Conservation (phyloP, 1,140 invertebrate species). For the Hestina assimilis region DNA sequence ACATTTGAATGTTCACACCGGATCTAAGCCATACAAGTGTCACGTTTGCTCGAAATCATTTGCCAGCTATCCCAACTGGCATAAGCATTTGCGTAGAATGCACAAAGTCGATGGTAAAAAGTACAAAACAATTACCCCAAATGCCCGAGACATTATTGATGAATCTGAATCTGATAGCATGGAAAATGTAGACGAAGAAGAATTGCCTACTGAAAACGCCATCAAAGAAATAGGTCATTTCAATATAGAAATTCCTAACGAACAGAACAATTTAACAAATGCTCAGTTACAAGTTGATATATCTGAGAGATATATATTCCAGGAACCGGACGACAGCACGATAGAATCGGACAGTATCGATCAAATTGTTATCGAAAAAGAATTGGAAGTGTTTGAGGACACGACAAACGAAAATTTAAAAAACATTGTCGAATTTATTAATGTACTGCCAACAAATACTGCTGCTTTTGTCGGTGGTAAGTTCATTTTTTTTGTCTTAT, state of each 20-base stretch:
- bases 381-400: conserved; percentile 34
- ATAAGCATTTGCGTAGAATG: conserved; percentile 53
- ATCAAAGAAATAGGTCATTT: not conserved
- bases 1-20: conserved; percentile 58
- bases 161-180: conserved; percentile 1
- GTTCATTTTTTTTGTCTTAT: conserved; percentile 17
- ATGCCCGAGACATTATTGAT: not conserved
- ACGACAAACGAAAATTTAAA: conserved; percentile 2
- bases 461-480: conserved; percentile 21
- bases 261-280: not conserved
- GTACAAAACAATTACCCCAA: conserved; percentile 17
- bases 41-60: conserved; percentile 54
- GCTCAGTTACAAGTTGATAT: not conserved
- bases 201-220: not conserved
- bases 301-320: conserved; percentile 14
- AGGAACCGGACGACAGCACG: conserved; percentile 36
- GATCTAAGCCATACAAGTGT: conserved; percentile 50
- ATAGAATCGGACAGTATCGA: conserved; percentile 41
- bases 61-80: conserved; percentile 49
- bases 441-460: conserved; percentile 26
- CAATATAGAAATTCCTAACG: not conserved
- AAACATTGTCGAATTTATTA: conserved; percentile 2
- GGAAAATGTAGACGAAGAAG: conserved; percentile 2
- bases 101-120: conserved; percentile 45
- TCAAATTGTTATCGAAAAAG: conserved; percentile 34